Evolutionary conservation across 1,140 invertebrate species (phyloP).

Genomic region (Neodiprion virginianus): DNA sequence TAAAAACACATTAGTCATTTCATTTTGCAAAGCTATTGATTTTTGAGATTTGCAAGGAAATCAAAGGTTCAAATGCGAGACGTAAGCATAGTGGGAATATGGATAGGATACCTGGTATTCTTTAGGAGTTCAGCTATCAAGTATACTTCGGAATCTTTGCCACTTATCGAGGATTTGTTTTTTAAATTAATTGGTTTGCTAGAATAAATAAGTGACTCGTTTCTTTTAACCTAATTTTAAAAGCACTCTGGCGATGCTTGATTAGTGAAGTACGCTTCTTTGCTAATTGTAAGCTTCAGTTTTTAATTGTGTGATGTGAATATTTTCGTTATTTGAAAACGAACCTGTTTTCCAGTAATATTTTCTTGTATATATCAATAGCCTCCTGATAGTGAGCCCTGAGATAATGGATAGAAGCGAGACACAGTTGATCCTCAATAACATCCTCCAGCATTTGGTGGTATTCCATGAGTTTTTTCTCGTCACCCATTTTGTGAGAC

Average conservation of each 20-base stretch:
- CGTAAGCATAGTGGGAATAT: neutral
- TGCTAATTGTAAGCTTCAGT: too few species aligned
- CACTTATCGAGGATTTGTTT: constrained; percentile 11
- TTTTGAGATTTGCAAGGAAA: neutral
- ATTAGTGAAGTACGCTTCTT: neutral
- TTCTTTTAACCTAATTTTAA: neutral
- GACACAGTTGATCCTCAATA: constrained; percentile 92
- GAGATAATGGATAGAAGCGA: constrained; percentile 96
- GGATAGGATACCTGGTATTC: constrained; percentile 35
- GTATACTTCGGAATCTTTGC: constrained; percentile 21
- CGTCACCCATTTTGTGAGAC: constrained; percentile 91
- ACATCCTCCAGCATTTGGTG: constrained; percentile 87
- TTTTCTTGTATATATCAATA: constrained; percentile 97
- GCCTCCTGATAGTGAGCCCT: constrained; percentile 97
- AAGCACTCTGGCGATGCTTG: neutral
- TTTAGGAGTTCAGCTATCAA: constrained; percentile 34
- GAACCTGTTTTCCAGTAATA: constrained; percentile 90
- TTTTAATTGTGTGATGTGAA: neutral
- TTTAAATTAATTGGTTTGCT: neutral
- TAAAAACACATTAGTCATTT: neutral
- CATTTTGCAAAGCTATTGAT: neutral
- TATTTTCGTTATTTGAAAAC: constrained; percentile 12
- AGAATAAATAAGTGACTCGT: neutral
- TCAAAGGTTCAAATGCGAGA: neutral
- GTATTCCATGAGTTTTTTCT: constrained; percentile 80